These are phyloP conservation scores for Luidia sarsii DNA, from an alignment of 53 echinoderm and acorn worm species.

Conservation along the genomic window DNA sequence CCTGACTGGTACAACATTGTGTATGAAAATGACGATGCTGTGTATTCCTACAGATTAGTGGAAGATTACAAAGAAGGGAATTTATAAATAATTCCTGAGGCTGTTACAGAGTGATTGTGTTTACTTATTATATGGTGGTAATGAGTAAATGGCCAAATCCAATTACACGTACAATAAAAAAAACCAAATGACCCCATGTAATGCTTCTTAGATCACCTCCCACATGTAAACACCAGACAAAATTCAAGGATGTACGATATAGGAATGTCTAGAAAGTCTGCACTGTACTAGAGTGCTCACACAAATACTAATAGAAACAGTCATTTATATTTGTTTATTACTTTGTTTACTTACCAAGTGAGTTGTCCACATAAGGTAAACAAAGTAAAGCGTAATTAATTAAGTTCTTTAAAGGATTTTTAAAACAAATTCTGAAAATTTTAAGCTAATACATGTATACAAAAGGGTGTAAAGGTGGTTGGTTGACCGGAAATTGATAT, in stretches of 20 bases:
- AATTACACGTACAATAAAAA: too few species aligned
- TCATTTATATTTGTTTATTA: background rate
- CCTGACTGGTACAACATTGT: constrained; percentile 40
- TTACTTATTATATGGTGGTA: too few species aligned
- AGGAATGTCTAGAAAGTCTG: too few species aligned
- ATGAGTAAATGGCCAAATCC: too few species aligned
- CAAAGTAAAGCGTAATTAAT: background rate
- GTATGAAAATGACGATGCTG: constrained; percentile 37
- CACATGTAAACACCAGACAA: too few species aligned
- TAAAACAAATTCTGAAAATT: too few species aligned
- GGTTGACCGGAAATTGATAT: background rate
- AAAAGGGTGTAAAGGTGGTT: too few species aligned
- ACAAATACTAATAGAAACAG: background rate
- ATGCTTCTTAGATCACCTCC: too few species aligned
- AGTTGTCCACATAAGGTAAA: background rate
- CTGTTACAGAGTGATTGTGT: background rate
- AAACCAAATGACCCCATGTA: too few species aligned
- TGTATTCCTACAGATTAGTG: constrained; percentile 29
- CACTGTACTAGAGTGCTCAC: background rate
- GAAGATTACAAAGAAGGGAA: constrained; percentile 8
- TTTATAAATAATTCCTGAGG: constrained; percentile 2
- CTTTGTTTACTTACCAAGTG: constrained; percentile 1
- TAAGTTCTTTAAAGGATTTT: background rate
- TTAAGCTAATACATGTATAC: too few species aligned
- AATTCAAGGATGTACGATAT: too few species aligned